These are phyloP conservation scores for Salpingus planirostris DNA, from an alignment of 2,888 invertebrate species.

Conservation along the genomic window DNA sequence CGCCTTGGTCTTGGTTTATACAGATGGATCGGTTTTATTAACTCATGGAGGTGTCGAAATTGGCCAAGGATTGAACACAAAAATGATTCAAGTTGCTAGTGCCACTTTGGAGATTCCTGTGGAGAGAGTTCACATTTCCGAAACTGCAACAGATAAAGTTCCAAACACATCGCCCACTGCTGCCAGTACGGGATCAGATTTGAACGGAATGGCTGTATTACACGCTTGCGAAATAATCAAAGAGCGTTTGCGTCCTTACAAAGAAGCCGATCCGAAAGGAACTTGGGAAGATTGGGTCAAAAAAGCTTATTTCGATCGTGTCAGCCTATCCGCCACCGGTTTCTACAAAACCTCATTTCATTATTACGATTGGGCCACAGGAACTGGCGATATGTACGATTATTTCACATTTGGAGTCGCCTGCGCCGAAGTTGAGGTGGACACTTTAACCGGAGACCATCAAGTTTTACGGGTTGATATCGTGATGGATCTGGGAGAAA, in stretches of 20 bases:
- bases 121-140: slow-evolving; percentile 69
- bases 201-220: slow-evolving; percentile 86
- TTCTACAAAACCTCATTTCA: slow-evolving; percentile 71
- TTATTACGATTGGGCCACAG: slow-evolving; percentile 60
- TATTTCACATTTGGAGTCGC: slow-evolving; percentile 85
- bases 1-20: slow-evolving; percentile 79
- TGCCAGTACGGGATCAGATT: slow-evolving; percentile 79
- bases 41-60: slow-evolving; percentile 94
- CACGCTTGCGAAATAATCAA: slow-evolving; percentile 70
- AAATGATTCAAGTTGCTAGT: slow-evolving; percentile 89
- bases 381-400: slow-evolving; percentile 64
- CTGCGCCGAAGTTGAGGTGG: slow-evolving; percentile 84
- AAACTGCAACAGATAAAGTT: slow-evolving; percentile 83
- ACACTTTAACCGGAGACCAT: slow-evolving; percentile 91
- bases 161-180: slow-evolving; percentile 88
- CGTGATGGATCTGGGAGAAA: slow-evolving; percentile 94
- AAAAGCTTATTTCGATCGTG: slow-evolving; percentile 65
- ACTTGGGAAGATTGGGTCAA: slow-evolving; percentile 80
- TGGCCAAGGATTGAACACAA: slow-evolving; percentile 94
- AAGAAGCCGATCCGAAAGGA: slow-evolving; percentile 63
- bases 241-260: slow-evolving; percentile 65
- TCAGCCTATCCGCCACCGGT: slow-evolving; percentile 75
- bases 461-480: slow-evolving; percentile 82
- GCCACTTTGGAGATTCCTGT: slow-evolving; percentile 59
- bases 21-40: slow-evolving; percentile 79